Evolutionary conservation across 2,888 invertebrate genomes (phyloP).

Genomic region (Hypselothyrea guttata): DNA sequence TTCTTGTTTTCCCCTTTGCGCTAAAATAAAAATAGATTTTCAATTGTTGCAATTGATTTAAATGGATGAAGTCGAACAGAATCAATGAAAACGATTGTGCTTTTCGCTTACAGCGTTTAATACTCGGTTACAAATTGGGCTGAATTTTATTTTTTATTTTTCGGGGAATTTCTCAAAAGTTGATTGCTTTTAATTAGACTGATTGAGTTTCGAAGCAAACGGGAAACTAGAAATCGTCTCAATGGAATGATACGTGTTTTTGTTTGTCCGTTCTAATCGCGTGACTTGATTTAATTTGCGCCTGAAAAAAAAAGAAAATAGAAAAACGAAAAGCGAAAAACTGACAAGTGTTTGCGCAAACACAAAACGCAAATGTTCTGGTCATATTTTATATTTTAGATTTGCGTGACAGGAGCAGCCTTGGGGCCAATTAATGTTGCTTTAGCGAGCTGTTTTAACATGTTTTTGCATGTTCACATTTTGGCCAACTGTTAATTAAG

Average conservation of each 20-base stretch:
- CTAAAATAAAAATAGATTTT: constrained; percentile 36
- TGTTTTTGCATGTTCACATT: constrained; percentile 59
- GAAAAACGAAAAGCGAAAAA: neutral
- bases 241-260: constrained; percentile 33
- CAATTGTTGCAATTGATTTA: constrained; percentile 71
- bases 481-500: constrained; percentile 56
- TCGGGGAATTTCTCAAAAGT: constrained; percentile 21
- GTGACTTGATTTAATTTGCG: constrained; percentile 57
- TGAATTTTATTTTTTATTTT: constrained; percentile 13
- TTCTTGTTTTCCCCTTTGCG: neutral
- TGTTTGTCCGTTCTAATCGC: constrained; percentile 43
- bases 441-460: constrained; percentile 17
- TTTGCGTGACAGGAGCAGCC: constrained; percentile 54
- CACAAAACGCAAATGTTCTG: constrained; percentile 38
- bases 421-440: constrained; percentile 51
- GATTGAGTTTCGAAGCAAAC: constrained; percentile 59
- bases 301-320: neutral
- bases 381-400: constrained; percentile 47
- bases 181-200: constrained; percentile 75
- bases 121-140: constrained; percentile 37
- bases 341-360: constrained; percentile 71
- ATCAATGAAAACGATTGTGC: constrained; percentile 68
- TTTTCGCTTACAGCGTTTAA: constrained; percentile 48
- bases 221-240: constrained; percentile 9
- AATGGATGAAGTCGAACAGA: constrained; percentile 30